These are phyloP conservation scores for Lymantria monacha DNA, from an alignment of 2,888 invertebrate species.

Conservation along the genomic window DNA sequence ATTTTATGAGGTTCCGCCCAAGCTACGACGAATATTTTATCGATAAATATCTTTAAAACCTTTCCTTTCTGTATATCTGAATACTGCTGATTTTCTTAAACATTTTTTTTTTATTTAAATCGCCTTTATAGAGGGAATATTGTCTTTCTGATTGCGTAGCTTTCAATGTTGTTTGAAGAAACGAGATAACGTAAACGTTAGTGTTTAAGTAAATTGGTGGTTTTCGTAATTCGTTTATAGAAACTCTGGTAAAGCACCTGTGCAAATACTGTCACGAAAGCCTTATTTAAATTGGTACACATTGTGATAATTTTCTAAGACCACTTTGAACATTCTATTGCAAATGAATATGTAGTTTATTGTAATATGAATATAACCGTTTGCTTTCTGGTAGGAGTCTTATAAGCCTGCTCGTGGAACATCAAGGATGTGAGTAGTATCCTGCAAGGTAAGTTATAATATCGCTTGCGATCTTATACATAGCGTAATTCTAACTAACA, in stretches of 20 bases:
- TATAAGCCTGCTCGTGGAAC: no score
- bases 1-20: constrained; percentile 61
- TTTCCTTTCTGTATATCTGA: constrained; percentile 72
- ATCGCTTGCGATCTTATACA: no score
- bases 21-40: constrained; percentile 64
- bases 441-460: no score
- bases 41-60: constrained; percentile 74
- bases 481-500: no score
- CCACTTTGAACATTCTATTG: no score
- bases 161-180: constrained; percentile 8
- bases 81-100: constrained; percentile 73
- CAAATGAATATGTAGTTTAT: no score
- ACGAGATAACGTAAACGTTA: constrained; percentile 19
- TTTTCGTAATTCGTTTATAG: constrained; percentile 11
- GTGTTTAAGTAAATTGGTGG: constrained; percentile 27
- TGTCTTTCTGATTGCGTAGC: constrained; percentile 9
- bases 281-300: not conserved
- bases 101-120: constrained; percentile 41
- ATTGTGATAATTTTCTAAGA: no score
- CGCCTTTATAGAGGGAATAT: constrained; percentile 7
- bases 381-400: no score
- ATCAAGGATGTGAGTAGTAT: no score
- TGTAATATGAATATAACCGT: no score
- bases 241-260: not conserved
- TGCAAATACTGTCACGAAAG: not conserved